phyloP scores from a whole-genome alignment of 2,888 invertebrate genomes.

The Anthophora plumipes region DNA sequence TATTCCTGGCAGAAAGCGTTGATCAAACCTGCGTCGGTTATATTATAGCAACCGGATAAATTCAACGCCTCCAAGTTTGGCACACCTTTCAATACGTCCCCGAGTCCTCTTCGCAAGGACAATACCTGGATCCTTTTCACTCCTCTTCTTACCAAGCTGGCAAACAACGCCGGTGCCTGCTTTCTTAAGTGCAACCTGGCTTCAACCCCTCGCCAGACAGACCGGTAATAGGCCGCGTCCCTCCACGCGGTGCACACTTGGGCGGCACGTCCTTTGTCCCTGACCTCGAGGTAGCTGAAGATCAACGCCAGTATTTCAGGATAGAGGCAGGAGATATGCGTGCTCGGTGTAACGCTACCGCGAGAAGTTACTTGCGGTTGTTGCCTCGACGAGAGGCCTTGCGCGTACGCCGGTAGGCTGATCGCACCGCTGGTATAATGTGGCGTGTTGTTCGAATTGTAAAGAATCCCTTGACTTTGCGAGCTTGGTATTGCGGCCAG shows the following conservation, averaged over 20 bases:
- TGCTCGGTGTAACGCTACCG: slow-evolving; percentile 69
- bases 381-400: slow-evolving; percentile 69
- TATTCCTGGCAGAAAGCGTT: slow-evolving; percentile 93
- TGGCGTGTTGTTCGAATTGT: slow-evolving; percentile 74
- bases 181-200: slow-evolving; percentile 94
- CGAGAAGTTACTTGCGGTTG: slow-evolving; percentile 50
- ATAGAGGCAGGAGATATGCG: slow-evolving; percentile 94
- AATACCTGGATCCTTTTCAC: slow-evolving; percentile 95
- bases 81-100: slow-evolving; percentile 94
- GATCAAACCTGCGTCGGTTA: slow-evolving; percentile 93
- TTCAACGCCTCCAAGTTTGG: slow-evolving; percentile 95
- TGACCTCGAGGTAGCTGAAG: slow-evolving; percentile 94
- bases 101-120: slow-evolving; percentile 92
- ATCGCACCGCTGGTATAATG: slow-evolving; percentile 78
- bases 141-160: slow-evolving; percentile 94
- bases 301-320: slow-evolving; percentile 97
- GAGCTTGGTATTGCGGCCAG: slow-evolving; percentile 78
- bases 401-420: slow-evolving; percentile 68
- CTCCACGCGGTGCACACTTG: slow-evolving; percentile 96
- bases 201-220: slow-evolving; percentile 97
- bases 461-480: slow-evolving; percentile 71
- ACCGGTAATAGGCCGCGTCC: slow-evolving; percentile 96
- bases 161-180: slow-evolving; percentile 93
- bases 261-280: slow-evolving; percentile 95
- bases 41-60: slow-evolving; percentile 96